Conservation (phyloP, 1,140 invertebrate genomes). For the Rhopalosiphum padi region DNA sequence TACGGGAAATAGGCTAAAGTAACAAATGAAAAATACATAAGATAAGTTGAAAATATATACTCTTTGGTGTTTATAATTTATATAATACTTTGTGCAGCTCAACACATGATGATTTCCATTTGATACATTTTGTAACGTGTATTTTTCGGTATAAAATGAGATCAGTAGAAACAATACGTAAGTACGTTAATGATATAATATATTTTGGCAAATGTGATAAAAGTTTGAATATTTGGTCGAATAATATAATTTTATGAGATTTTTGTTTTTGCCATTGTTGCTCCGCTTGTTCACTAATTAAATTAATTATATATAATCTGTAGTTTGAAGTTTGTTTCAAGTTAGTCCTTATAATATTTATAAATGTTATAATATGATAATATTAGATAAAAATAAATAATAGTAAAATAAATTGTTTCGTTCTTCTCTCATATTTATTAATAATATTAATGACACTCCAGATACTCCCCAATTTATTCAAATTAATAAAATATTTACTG, state of each 20-base stretch:
- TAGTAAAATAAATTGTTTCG: no score
- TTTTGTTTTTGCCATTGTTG: background rate
- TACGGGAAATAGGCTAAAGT: conserved; percentile 17
- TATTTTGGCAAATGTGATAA: background rate
- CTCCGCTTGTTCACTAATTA: no score
- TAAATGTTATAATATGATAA: no score
- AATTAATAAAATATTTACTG: no score
- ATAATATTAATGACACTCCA: no score
- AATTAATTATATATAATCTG: no score
- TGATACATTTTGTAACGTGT: background rate
- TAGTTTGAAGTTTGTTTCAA: no score
- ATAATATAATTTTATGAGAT: background rate
- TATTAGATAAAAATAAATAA: no score
- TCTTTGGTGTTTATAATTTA: background rate
- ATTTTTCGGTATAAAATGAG: background rate
- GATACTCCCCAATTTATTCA: no score
- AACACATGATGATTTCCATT: background rate
- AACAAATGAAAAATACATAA: conserved; percentile 26
- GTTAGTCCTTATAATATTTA: no score
- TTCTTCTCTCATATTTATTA: no score
- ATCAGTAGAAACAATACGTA: background rate
- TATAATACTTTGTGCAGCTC: background rate
- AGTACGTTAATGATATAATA: background rate
- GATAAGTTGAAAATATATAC: background rate
- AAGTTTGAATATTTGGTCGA: background rate